Percentiles rank a stretch among this genome's conserved stretches.
Conservation (phyloP, 2,113 vertebrate species). For the Thomomys bottae region DNA sequence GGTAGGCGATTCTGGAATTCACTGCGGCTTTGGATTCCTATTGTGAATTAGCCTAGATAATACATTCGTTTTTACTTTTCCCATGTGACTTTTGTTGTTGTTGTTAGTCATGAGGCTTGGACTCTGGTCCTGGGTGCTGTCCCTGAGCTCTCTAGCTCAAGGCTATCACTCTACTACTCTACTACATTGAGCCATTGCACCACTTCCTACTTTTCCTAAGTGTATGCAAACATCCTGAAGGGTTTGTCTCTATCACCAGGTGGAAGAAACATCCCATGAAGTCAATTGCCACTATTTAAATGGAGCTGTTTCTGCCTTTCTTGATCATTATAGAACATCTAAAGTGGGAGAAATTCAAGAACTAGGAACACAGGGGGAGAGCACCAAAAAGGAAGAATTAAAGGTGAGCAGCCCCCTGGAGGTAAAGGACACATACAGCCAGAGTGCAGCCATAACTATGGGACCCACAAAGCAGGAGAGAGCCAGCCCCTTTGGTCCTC, state of each 20-base stretch:
- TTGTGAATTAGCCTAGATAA: neutral
- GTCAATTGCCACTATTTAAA: slow-evolving; percentile 93
- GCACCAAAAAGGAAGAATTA: slow-evolving; percentile 78
- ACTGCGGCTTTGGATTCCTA: neutral
- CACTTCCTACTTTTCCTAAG: neutral
- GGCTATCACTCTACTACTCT: too few relatives aligned
- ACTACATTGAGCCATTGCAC: too few relatives aligned
- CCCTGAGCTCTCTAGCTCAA: too few relatives aligned
- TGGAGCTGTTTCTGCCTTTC: slow-evolving; percentile 87
- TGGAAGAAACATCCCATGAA: slow-evolving; percentile 88
- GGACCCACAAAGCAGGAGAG: neutral
- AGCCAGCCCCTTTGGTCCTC: slow-evolving; percentile 86
- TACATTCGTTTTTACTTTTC: neutral
- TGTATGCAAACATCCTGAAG: neutral
- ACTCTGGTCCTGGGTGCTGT: too few relatives aligned
- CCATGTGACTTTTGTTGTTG: too few relatives aligned
- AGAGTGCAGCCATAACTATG: neutral
- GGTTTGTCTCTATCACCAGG: slow-evolving; percentile 83
- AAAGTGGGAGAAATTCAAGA: slow-evolving; percentile 3
- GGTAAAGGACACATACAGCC: slow-evolving; percentile 46
- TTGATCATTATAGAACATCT: slow-evolving; percentile 69
- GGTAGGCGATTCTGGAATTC: slow-evolving; percentile 83
- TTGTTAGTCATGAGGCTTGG: too few relatives aligned
- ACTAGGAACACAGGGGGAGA: neutral
- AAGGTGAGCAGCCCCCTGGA: slow-evolving; percentile 44